Base-by-base conservation (phyloP, 2,888 invertebrate species). In the Polia nebulosa region DNA sequence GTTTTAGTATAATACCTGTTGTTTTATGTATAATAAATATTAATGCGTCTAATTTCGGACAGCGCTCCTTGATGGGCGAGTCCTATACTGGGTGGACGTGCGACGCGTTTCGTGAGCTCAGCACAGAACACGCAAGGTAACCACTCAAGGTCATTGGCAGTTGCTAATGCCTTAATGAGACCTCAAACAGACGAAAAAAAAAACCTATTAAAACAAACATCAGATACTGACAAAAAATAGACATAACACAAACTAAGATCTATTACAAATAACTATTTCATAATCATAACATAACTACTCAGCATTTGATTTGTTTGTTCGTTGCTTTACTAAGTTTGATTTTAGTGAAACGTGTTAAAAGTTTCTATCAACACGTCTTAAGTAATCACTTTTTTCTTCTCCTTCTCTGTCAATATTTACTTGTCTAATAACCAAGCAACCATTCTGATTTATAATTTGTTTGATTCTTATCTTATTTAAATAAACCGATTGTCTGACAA, bases 261-360 rank as follows among this genome's bases (percentile, higher is more conserved):
- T 25, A 15, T 7, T 3, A 32, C 34, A 44, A 32, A 27, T 51
- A 13, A 34, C 34, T 17, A 5, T 39, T 39, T 32, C 25, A 9
- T 69, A 13, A 47, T 32, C 25, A 9, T 69, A 13, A 47, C 20
- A 27, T 17, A 7, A 39, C 22, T 3, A 70, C 29, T 22, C 41
- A 59, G 29, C 22, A 41, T 25, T 4, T 15, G 7, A 32, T 39
- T 39, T 51, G 52, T 62, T 25, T 45, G 11, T 32, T 36, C 52
- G n/a, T 5, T 7, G n/a, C 7, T 29, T 13, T 22, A 22, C 11
- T 51, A 0, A 17, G 13, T 72, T 60, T 69, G 52, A 44, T 44
- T 25, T 39, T 4, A 70, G 63, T 53, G 69, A 70, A 73, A 70
- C 0, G 32, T 53, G 69, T 47, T 41, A 73, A 63, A 63, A 73